A percentile compares a stretch with the other conserved stretches of the same genome.
Evolutionary conservation across 1,140 invertebrate genomes (phyloP).

Genomic region (Bursaphelenchus mucronatus): DNA sequence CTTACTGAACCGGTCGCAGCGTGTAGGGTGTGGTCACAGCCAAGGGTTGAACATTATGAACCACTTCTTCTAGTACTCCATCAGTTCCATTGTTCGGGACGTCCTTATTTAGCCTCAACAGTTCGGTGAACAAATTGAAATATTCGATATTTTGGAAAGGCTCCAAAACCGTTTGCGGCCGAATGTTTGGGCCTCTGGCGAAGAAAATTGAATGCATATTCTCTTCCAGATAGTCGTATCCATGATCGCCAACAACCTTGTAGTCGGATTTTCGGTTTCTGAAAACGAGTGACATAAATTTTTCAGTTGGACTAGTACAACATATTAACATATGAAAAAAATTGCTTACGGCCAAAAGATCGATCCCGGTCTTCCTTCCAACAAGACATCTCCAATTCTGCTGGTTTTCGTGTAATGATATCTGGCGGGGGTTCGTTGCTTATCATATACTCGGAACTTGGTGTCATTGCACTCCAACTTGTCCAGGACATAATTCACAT

Average conservation of each 20-base stretch:
- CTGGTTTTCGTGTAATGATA: slow-evolving; percentile 40
- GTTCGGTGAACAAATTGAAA: slow-evolving; percentile 50
- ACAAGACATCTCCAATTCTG: slow-evolving; percentile 37
- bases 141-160: slow-evolving; percentile 54
- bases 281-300: background rate
- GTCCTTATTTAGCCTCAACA: slow-evolving; percentile 28
- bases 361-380: slow-evolving; percentile 42
- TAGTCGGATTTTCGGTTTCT: slow-evolving; percentile 29
- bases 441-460: slow-evolving; percentile 19
- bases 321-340: background rate
- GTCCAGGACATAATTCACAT: background rate
- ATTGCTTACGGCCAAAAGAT: slow-evolving; percentile 37
- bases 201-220: slow-evolving; percentile 53
- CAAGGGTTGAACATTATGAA: slow-evolving; percentile 28
- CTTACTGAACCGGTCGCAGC: slow-evolving; percentile 9
- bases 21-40: background rate
- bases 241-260: slow-evolving; percentile 33
- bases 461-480: slow-evolving; percentile 15
- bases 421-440: slow-evolving; percentile 16
- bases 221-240: slow-evolving; percentile 41
- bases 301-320: background rate
- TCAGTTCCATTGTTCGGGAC: slow-evolving; percentile 36
- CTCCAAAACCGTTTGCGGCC: slow-evolving; percentile 22
- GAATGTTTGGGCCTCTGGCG: slow-evolving; percentile 46
- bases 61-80: slow-evolving; percentile 24